Conservation (phyloP, 2,113 vertebrate species). For the Neolamprologus caudopunctatus region DNA sequence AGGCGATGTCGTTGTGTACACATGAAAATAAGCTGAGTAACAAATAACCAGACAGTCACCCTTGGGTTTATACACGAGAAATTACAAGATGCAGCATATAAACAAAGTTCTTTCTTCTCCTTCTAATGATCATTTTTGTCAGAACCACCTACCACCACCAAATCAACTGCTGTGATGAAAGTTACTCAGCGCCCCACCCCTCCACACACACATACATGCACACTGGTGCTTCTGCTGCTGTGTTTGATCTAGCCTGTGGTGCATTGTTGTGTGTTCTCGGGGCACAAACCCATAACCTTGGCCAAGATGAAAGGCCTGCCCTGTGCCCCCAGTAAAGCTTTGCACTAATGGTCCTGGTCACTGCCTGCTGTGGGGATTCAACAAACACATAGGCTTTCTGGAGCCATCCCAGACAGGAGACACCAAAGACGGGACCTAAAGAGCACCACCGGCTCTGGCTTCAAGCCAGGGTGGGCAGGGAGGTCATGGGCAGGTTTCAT, state of each 20-base stretch:
- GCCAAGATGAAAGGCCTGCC: conserved; percentile 54
- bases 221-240: neutral
- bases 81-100: neutral
- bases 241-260: conserved; percentile 48
- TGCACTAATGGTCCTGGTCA: conserved; percentile 29
- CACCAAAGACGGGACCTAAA: neutral
- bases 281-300: conserved; percentile 61
- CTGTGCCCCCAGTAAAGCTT: conserved; percentile 50
- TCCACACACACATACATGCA: neutral
- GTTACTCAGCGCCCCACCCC: conserved; percentile 13
- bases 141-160: neutral
- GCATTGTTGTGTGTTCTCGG: conserved; percentile 43
- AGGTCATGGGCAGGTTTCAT: conserved; percentile 4
- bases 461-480: neutral
- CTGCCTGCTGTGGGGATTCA: conserved; percentile 46
- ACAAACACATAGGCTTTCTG: conserved; percentile 55
- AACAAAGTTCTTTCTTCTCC: neutral
- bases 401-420: conserved; percentile 28
- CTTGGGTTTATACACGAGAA: neutral
- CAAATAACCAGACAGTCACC: neutral
- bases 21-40: neutral
- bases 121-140: neutral
- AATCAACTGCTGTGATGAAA: conserved; percentile 40
- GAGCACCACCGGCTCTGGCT: neutral
- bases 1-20: neutral